Base-by-base conservation (phyloP, 2,797 vertebrate species). In the Neoniphon sammara region DNA sequence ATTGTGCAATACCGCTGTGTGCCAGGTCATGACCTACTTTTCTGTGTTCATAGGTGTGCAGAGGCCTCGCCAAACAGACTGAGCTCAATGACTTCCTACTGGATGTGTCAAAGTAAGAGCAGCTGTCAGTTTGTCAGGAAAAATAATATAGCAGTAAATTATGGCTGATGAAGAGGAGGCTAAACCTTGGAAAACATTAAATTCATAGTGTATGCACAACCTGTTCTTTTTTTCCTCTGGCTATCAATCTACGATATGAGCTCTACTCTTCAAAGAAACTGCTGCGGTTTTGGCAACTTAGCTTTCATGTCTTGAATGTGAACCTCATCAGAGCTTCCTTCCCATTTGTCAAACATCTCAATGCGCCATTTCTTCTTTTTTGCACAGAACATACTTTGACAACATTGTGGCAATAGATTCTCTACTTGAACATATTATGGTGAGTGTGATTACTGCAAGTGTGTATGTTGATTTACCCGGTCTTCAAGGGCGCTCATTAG, bases 371-470 rank as follows among this genome's bases (percentile, higher is more conserved):
- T 83, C 66, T 87, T 93, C 87, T 94, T 90, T 34, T 86, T 91
- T 90, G 83, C 92, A 87, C 96, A 99, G 98, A 95, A 99, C 97
- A 0, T 99, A 99, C 93, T 99, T 99, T 95, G 98, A 99, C 96
- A 99, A 99, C 92, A 99, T 99, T 94, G 96, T 99, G 88, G 98
- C 98, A 96, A 99, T 99, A 97, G 98, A 99, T 96, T 98, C 98
- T 95, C 96, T 99, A 95, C 98, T 99, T 97, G 98, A 99, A 97
- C 96, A 99, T 94, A 99, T 99, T 91, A 99, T 99, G 98, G 98
- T 99, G 95, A 95, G 97, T 94, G 83, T 84, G 78, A 85, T 85
- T 86, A 54, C 80, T 87, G 80, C 83, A 89, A 75, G 77, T 87
- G 74, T 68, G 74, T 90, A 8, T 34, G 80, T 86, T 85, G 81